Conservation (phyloP, 2,113 vertebrate genomes). For the Panthera uncia region DNA sequence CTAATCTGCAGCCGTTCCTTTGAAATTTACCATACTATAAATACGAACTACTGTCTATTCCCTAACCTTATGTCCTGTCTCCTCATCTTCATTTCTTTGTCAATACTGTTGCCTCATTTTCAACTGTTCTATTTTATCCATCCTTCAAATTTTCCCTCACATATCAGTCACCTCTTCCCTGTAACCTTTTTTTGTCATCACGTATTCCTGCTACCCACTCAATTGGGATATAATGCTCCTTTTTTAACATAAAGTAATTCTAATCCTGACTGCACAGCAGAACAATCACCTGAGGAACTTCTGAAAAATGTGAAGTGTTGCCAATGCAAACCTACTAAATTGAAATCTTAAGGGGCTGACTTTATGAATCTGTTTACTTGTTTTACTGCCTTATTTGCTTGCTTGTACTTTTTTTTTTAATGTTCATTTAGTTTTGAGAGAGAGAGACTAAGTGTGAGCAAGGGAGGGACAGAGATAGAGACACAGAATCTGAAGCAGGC, state of each 20-base stretch:
- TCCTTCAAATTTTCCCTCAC: background rate
- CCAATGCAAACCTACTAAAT: background rate
- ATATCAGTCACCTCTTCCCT: background rate
- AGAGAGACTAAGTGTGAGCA: too few species aligned
- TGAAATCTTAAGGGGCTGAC: background rate
- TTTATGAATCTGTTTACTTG: background rate
- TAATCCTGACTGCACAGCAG: background rate
- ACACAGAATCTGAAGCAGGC: too few species aligned
- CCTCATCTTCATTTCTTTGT: background rate
- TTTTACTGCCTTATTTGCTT: background rate
- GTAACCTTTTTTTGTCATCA: background rate
- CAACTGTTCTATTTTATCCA: background rate
- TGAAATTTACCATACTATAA: background rate
- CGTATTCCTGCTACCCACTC: background rate
- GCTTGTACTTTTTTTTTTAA: background rate
- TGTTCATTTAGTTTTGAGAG: too few species aligned
- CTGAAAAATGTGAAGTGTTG: background rate
- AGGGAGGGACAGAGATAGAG: too few species aligned
- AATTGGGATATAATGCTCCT: background rate
- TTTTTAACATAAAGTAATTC: background rate
- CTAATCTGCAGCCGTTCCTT: background rate
- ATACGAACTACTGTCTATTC: background rate
- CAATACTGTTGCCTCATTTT: background rate
- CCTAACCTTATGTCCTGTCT: background rate
- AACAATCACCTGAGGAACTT: background rate